Base-by-base conservation (phyloP, 2,888 invertebrate species). In the Dermolepida albohirtum region DNA sequence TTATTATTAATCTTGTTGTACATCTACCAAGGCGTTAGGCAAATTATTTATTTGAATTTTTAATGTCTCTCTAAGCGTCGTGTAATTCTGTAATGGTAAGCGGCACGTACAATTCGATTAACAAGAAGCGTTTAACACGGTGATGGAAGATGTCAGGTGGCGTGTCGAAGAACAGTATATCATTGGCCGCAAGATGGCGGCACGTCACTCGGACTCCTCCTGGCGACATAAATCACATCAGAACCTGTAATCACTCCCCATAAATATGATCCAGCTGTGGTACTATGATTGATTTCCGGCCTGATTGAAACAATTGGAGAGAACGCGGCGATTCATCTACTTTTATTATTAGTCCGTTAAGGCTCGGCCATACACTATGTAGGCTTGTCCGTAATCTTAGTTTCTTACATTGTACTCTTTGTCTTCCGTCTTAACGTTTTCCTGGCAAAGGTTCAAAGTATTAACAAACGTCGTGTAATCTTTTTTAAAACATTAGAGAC, bases 181-280 rank as follows among this genome's bases (percentile, higher is more conserved):
- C 73, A 73, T 70, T 63, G 49, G 62, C 67, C 64, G 72, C 73
- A 73, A 73, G 73, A 73, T 72, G 73, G 73, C 71, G 71, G 69
- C 70, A 62, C 72, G 74, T 74, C 74, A 74, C 67, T 68, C 66
- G 68, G 70, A 70, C 73, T 73, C 73, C 73, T 73, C 73, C 73
- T 69, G 73, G 72, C 67, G 70, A 68, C 71, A 72, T 74, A 74
- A 74, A 74, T 74, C 74, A 74, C 72, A 68, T 67, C 73, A 70
- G 70, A 74, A 74, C 74, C 74, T 74, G 74, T 73, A 74, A 74
- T 74, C 74, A 74, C 72, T 71, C 74, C 71, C 72, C 74, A 72
- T 74, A 72, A 74, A 74, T 73, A 73, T 73, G 73, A 73, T 73
- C 73, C 73, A 73, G 73, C 73, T 73, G 72, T 71, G 73, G 72